A percentile compares a stretch with the other conserved stretches of the same genome.
phyloP scores from a whole-genome alignment of 2,113 vertebrate genomes.

The Macrotus californicus region DNA sequence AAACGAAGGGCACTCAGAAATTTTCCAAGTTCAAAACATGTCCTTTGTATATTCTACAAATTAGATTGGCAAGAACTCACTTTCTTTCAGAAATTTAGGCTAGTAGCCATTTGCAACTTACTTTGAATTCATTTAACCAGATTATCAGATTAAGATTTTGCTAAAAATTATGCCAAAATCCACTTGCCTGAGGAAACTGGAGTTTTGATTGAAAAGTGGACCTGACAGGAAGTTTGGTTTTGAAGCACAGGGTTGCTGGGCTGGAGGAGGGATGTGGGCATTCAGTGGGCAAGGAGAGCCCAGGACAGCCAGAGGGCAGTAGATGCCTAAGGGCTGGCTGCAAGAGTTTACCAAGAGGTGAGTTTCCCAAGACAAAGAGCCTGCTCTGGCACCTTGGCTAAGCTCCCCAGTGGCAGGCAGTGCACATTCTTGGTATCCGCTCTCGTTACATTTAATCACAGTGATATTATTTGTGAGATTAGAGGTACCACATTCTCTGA shows the following conservation, averaged over 20 bases:
- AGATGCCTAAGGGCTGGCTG: not conserved
- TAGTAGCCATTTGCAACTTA: not conserved
- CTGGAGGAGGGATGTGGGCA: not conserved
- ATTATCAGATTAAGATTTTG: conserved; percentile 25
- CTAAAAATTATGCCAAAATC: conserved; percentile 2
- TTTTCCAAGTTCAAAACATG: not conserved
- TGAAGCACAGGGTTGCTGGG: not conserved
- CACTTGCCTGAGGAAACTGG: not conserved
- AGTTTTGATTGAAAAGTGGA: not conserved
- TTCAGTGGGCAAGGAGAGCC: not conserved
- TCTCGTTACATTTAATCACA: conserved; percentile 35
- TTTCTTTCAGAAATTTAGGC: conserved; percentile 1
- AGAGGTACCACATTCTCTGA: not conserved
- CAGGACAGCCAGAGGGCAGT: not conserved
- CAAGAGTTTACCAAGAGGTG: not conserved
- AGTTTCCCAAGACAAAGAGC: conserved; percentile 24
- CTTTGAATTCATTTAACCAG: conserved; percentile 36
- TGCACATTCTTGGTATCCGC: not conserved
- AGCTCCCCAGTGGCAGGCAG: not conserved
- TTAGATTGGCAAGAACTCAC: conserved; percentile 1
- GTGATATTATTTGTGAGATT: not conserved
- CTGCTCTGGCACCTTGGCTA: not conserved
- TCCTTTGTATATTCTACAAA: not conserved
- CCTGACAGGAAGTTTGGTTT: not conserved
- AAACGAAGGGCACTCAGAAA: not conserved